Evolutionary conservation across 2,113 vertebrate genomes (phyloP).

Genomic region (Lagopus muta): DNA sequence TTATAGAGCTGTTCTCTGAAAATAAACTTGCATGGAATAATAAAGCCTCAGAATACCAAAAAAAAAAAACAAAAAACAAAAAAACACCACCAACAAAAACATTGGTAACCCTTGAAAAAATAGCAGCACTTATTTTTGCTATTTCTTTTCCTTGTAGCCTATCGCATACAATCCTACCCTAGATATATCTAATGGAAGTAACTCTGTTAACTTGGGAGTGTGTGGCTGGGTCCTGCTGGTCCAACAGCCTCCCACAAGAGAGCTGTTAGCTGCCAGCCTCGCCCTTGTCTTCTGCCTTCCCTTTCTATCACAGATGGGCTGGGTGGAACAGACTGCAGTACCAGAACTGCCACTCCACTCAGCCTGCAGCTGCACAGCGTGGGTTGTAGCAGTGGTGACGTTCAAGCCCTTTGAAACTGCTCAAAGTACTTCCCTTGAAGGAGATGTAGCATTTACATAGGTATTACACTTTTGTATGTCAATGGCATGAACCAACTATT

Average conservation of each 20-base stretch:
- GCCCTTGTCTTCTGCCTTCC: not conserved
- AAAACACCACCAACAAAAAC: not conserved
- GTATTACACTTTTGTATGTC: rapidly evolving
- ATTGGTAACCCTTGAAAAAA: not conserved
- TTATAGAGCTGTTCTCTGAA: not conserved
- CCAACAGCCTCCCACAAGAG: not conserved
- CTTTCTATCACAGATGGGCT: not conserved
- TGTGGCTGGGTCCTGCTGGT: not conserved
- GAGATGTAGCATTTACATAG: not conserved
- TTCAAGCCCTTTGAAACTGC: not conserved
- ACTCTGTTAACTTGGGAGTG: not conserved
- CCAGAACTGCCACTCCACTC: rapidly evolving
- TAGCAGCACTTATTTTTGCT: not conserved
- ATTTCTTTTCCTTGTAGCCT: not conserved
- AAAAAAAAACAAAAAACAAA: not conserved
- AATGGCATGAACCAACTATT: not conserved
- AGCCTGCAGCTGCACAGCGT: not conserved
- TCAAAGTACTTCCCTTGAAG: not conserved
- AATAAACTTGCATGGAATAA: not conserved
- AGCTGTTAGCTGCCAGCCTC: not conserved
- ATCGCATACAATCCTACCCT: not conserved
- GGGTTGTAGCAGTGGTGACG: not conserved
- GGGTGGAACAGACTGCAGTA: not conserved
- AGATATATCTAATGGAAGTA: not conserved
- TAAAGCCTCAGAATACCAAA: not conserved